Evolutionary conservation across 2,888 invertebrate genomes (phyloP).

Genomic region (Galerucella pusilla): DNA sequence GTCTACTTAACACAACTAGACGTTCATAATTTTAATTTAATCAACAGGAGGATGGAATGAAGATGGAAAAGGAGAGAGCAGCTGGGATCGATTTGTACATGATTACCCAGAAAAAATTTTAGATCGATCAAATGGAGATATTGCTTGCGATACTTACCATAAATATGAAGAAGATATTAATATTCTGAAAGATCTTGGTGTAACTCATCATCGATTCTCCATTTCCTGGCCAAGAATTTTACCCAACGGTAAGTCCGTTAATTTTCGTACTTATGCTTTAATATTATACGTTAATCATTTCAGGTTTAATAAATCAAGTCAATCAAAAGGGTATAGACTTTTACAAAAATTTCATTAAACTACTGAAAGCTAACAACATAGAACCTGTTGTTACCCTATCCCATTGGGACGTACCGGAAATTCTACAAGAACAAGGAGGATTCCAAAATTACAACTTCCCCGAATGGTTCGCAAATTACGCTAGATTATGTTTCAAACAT

Average conservation of each 20-base stretch:
- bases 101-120: not conserved
- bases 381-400: conserved; percentile 68
- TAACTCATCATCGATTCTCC: conserved; percentile 66
- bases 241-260: conserved; percentile 5
- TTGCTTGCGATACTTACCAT: conserved; percentile 76
- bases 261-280: not conserved
- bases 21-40: not conserved
- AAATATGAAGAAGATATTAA: conserved; percentile 72
- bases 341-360: conserved; percentile 50
- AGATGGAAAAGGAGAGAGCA: conserved; percentile 68
- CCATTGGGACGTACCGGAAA: conserved; percentile 70
- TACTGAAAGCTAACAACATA: conserved; percentile 67
- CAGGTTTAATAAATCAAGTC: conserved; percentile 73
- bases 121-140: conserved; percentile 67
- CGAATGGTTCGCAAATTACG: conserved; percentile 50
- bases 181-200: conserved; percentile 69
- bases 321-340: conserved; percentile 75
- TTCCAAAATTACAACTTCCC: conserved; percentile 46
- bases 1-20: no score
- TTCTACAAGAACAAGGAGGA: conserved; percentile 66
- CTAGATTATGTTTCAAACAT: conserved; percentile 46
- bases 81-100: conserved; percentile 34
- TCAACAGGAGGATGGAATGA: conserved; percentile 59
- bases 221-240: conserved; percentile 47
- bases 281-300: conserved; percentile 45